Percentiles rank a stretch among this genome's conserved stretches.
These are phyloP conservation scores for Ferdinandea cuprea DNA, from an alignment of 2,888 invertebrate genomes.

Conservation along the genomic window DNA sequence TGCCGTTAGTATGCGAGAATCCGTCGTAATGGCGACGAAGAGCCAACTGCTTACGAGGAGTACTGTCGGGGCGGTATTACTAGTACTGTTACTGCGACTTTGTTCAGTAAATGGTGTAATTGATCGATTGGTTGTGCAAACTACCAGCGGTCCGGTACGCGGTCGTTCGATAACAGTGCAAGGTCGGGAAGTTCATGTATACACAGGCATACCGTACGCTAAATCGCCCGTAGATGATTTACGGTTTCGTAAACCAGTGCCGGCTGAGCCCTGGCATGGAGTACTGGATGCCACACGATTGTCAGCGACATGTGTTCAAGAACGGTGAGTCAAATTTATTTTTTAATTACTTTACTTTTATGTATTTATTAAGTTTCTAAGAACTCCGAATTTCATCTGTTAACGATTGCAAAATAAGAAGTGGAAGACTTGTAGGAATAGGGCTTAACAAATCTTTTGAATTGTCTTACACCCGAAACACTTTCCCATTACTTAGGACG, in stretches of 20 bases:
- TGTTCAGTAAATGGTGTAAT: slow-evolving; percentile 80
- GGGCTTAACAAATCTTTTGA: too few species aligned
- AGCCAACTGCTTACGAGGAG: slow-evolving; percentile 47
- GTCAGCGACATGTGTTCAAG: slow-evolving; percentile 95
- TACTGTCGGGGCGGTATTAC: slow-evolving; percentile 74
- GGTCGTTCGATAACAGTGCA: slow-evolving; percentile 92
- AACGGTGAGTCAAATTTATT: slow-evolving; percentile 83
- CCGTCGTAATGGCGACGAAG: slow-evolving; percentile 54
- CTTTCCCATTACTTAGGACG: too few species aligned
- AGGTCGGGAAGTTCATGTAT: slow-evolving; percentile 93
- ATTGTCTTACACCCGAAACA: too few species aligned
- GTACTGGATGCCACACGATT: slow-evolving; percentile 91
- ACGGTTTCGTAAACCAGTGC: slow-evolving; percentile 93
- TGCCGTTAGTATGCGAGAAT: slow-evolving; percentile 47
- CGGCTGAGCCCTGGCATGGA: slow-evolving; percentile 94
- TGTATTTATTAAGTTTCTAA: too few species aligned
- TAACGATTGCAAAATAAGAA: too few species aligned
- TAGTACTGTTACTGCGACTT: slow-evolving; percentile 79
- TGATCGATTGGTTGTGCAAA: slow-evolving; percentile 92
- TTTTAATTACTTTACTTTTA: neutral
- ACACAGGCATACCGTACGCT: slow-evolving; percentile 95
- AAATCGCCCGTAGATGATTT: slow-evolving; percentile 94
- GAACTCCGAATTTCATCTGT: too few species aligned
- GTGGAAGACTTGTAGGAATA: too few species aligned
- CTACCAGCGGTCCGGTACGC: slow-evolving; percentile 91